These are phyloP conservation scores for Picathartes gymnocephalus DNA, from an alignment of 2,113 vertebrate species.

Conservation along the genomic window DNA sequence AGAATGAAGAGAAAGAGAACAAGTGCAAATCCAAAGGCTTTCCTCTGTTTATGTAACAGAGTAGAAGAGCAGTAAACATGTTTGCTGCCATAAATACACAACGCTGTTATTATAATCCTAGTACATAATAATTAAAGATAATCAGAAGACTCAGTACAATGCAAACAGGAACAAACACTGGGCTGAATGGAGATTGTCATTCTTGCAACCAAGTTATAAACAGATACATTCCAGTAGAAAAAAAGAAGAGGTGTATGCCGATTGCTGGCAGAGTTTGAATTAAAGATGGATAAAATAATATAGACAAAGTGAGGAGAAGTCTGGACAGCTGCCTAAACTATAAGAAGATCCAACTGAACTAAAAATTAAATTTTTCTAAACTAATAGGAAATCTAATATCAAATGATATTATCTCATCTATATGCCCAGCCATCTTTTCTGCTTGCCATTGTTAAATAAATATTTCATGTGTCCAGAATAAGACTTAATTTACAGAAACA, in stretches of 20 bases:
- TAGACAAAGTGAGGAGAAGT: background rate
- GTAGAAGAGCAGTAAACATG: background rate
- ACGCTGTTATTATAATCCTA: background rate
- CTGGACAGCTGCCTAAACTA: background rate
- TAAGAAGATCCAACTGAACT: background rate
- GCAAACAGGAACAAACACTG: background rate
- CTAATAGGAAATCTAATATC: background rate
- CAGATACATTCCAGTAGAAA: background rate
- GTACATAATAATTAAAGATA: background rate
- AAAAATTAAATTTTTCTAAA: background rate
- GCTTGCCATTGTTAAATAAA: rapidly evolving
- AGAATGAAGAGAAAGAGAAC: background rate
- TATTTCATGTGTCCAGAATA: background rate
- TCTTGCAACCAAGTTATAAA: background rate
- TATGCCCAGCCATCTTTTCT: background rate
- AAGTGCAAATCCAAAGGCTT: background rate
- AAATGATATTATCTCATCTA: background rate
- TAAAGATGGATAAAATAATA: background rate
- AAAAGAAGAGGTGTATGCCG: background rate
- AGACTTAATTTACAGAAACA: background rate
- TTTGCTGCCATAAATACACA: background rate
- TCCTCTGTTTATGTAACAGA: background rate
- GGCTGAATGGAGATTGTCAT: background rate
- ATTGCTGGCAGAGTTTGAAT: background rate
- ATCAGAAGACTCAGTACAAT: background rate